Evolutionary conservation across 2,113 vertebrate species (phyloP).

Genomic region (Phalacrocorax carbo): DNA sequence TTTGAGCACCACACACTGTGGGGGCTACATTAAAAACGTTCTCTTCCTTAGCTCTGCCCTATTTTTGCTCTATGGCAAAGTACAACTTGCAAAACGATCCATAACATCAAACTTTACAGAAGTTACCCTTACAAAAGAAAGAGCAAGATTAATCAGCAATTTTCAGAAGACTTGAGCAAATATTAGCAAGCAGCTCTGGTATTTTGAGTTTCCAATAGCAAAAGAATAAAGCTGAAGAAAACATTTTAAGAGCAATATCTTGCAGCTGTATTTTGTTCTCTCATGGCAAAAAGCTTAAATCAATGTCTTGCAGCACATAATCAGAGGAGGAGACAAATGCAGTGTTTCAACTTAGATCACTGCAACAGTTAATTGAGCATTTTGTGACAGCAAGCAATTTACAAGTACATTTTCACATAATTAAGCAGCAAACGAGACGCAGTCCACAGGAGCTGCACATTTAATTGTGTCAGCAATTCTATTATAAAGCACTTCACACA

Average conservation of each 20-base stretch:
- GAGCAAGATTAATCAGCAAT: conserved; percentile 13
- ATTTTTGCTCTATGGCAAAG: conserved; percentile 47
- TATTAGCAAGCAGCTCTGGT: neutral
- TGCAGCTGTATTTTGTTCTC: conserved; percentile 23
- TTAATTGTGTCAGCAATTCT: conserved; percentile 34
- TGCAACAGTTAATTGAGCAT: conserved; percentile 46
- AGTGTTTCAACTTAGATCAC: conserved; percentile 6
- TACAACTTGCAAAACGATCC: conserved; percentile 4
- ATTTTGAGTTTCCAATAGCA: conserved; percentile 3
- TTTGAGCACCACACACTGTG: conserved; percentile 20
- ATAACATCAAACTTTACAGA: conserved; percentile 38
- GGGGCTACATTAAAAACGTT: neutral
- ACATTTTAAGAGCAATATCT: conserved; percentile 16
- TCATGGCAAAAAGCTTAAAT: conserved; percentile 1
- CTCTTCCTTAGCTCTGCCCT: conserved; percentile 23
- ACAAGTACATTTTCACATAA: conserved; percentile 40
- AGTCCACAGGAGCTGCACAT: neutral
- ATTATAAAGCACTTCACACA: neutral
- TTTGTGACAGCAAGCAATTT: conserved; percentile 36
- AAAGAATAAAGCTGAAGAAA: neutral
- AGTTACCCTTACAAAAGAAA: conserved; percentile 19
- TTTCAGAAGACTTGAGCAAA: conserved; percentile 23
- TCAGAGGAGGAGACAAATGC: conserved; percentile 1
- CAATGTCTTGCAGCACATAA: conserved; percentile 22
- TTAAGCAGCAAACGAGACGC: conserved; percentile 23